Evolutionary conservation across 2,888 invertebrate species (phyloP).

Genomic region (Morinoia aosen): DNA sequence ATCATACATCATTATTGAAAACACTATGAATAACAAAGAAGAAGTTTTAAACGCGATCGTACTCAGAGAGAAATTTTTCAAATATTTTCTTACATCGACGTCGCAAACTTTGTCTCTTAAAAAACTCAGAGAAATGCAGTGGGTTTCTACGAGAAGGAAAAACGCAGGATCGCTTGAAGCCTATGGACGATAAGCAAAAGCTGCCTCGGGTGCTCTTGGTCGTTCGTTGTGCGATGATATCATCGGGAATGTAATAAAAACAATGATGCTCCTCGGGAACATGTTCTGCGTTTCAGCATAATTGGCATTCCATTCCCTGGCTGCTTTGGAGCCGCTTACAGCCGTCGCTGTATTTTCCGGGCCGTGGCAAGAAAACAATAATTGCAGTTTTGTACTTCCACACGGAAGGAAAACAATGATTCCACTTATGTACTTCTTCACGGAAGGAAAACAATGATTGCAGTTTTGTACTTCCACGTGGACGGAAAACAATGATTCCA

Average conservation of each 20-base stretch:
- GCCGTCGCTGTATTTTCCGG: neutral
- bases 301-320: conserved; percentile 42
- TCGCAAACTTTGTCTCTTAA: neutral
- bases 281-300: conserved; percentile 46
- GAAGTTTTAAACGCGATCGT: neutral
- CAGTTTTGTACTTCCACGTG: neutral
- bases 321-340: neutral
- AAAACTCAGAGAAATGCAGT: neutral
- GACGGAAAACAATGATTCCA: neutral
- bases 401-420: neutral
- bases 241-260: conserved; percentile 40
- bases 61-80: neutral
- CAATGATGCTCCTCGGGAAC: conserved; percentile 28
- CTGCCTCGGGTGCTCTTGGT: neutral
- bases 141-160: neutral
- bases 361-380: neutral
- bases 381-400: neutral
- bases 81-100: neutral
- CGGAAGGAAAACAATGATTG: neutral
- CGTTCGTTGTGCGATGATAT: conserved; percentile 1
- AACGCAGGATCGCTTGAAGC: neutral
- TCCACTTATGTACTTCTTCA: neutral
- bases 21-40: no score
- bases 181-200: neutral
- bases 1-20: no score